These are phyloP conservation scores for Silurus asotus DNA, from an alignment of 2,113 vertebrate species.

Conservation along the genomic window DNA sequence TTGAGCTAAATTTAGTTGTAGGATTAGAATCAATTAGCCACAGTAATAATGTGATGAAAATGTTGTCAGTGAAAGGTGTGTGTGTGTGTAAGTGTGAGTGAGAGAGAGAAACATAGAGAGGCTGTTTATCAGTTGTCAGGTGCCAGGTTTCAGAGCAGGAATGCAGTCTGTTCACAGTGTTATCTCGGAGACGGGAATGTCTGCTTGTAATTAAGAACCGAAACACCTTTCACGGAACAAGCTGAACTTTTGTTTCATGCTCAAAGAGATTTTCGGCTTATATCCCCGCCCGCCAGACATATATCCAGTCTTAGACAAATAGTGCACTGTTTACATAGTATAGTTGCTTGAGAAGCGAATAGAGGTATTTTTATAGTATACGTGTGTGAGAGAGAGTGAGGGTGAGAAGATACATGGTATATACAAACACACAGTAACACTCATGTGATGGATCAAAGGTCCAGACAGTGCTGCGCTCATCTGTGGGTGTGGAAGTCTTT, in stretches of 20 bases:
- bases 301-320: neutral
- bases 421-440: slow-evolving; percentile 17
- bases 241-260: slow-evolving; percentile 39
- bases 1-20: neutral
- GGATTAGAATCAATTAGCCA: neutral
- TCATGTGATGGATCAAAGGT: slow-evolving; percentile 35
- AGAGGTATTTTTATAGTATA: neutral
- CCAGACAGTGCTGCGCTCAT: slow-evolving; percentile 20
- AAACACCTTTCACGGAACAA: slow-evolving; percentile 58
- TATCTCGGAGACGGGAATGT: slow-evolving; percentile 73
- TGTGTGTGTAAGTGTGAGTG: slow-evolving; percentile 48
- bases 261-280: slow-evolving; percentile 34
- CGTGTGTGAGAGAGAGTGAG: neutral
- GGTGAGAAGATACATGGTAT: neutral
- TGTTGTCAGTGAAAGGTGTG: neutral
- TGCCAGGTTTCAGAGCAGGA: slow-evolving; percentile 75
- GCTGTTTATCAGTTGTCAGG: slow-evolving; percentile 81
- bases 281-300: slow-evolving; percentile 21
- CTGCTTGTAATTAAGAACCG: slow-evolving; percentile 73
- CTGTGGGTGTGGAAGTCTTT: slow-evolving; percentile 34
- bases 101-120: slow-evolving; percentile 61
- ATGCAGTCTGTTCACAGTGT: slow-evolving; percentile 75
- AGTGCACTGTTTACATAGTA: slow-evolving; percentile 11
- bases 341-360: neutral
- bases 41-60: neutral